Conservation (phyloP, 2,797 vertebrate genomes). For the Tamandua tetradactyla region DNA sequence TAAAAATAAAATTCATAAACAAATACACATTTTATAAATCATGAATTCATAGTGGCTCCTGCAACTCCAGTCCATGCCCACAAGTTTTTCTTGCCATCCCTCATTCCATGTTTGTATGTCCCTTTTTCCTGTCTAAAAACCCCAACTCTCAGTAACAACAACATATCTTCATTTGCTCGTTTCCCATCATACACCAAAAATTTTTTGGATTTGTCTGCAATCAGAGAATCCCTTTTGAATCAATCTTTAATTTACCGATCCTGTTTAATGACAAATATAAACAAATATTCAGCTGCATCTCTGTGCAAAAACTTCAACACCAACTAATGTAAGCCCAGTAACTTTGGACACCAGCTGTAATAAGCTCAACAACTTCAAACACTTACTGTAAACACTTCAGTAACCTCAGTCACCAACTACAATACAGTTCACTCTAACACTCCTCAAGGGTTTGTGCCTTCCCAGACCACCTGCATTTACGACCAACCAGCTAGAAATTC, state of each 20-base stretch:
- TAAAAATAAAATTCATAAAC: no score
- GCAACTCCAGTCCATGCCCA: not conserved
- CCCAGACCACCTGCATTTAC: no score
- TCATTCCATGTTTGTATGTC: not conserved
- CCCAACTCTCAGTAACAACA: not conserved
- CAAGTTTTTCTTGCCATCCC: not conserved
- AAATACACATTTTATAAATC: not conserved
- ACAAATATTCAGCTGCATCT: not conserved
- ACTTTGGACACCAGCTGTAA: no score
- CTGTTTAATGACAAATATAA: not conserved
- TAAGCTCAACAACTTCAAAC: no score
- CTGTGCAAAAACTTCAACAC: no score
- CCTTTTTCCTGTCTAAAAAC: slow-evolving; percentile 21
- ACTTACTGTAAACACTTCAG: no score
- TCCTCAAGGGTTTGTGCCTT: no score
- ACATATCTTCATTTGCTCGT: not conserved
- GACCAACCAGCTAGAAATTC: no score
- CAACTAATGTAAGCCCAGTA: no score
- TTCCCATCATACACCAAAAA: not conserved
- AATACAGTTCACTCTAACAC: no score
- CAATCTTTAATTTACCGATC: not conserved
- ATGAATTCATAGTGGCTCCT: not conserved
- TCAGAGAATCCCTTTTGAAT: not conserved
- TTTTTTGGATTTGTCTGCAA: not conserved
- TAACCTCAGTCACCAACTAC: no score